Evolutionary conservation across 2,113 vertebrate genomes (phyloP), one percentile per base, ranked within the genome.

Genomic region (Nesogale talazaci): DNA sequence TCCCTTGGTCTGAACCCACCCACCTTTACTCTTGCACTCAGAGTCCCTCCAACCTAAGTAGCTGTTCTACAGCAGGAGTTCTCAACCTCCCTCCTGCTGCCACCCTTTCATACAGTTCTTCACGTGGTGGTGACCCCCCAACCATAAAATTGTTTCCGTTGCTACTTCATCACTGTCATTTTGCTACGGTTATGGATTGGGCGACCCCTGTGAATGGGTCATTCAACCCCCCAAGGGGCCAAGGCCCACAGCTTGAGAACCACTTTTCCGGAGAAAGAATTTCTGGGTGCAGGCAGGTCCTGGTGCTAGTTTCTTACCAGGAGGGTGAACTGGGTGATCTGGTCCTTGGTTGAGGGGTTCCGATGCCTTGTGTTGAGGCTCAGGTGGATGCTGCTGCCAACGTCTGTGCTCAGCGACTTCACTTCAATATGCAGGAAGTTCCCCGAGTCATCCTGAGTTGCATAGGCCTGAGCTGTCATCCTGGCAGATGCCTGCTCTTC

Each of bases 341-440:
- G 61, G 0, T 96, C 2, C 42, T n/a, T 79, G 36, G 6, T 1
- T 1, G 6, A 36, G 3, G 61, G 8, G 10, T 89, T 90, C 27
- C 1, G 17, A 20, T 70, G 96, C 40, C 14, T 56, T 0, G 97
- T 67, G 83, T 95, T 91, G 14, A 98, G 83, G 72, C 78, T 96
- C 56, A 98, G 20, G 12, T 94, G 97, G 29, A 98, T 27, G 59
- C 88, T 96, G 10, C 88, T 42, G 42, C 97, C 97, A 8, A 97
- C 59, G 1, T 86, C 16, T 22, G 97, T 14, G 6, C 92, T 94
- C 29, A 92, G 1, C 6, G 77, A 19, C 59, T 96, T 72, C 80
- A 98, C 95, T 3, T 91, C 95, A 72, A 98, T 98, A 90, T 98
- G 98, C 61, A 99, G 94, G 81, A 97, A 98, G n/a, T 97, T 97